Evolutionary conservation across 1,140 invertebrate species (phyloP).

Genomic region (Drosophila saltans): DNA sequence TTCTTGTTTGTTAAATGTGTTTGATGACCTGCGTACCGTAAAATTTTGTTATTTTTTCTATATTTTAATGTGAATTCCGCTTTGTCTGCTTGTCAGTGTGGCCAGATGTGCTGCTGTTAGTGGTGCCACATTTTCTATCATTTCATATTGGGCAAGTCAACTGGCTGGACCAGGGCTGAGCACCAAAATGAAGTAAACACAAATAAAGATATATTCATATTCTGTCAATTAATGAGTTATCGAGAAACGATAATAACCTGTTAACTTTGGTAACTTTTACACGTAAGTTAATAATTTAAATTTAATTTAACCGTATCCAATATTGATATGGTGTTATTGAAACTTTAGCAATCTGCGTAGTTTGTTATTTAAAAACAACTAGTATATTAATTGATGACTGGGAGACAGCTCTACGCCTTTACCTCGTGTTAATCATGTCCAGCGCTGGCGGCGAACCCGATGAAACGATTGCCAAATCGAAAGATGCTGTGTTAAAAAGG

Average conservation of each 20-base stretch:
- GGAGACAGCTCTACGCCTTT: not conserved
- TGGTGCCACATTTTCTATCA: not conserved
- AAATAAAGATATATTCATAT: not conserved
- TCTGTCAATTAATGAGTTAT: not conserved
- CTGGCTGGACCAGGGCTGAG: not conserved
- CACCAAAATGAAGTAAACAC: not conserved
- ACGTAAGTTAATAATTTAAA: no score
- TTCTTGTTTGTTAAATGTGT: slow-evolving; percentile 18
- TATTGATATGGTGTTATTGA: not conserved
- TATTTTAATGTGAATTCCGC: slow-evolving; percentile 30
- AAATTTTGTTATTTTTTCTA: slow-evolving; percentile 21
- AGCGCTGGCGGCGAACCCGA: slow-evolving; percentile 80
- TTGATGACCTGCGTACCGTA: slow-evolving; percentile 38
- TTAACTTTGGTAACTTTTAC: not conserved
- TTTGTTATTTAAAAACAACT: not conserved
- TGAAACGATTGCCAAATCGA: slow-evolving; percentile 75
- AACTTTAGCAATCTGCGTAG: not conserved
- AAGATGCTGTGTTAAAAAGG: slow-evolving; percentile 87
- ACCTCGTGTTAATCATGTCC: slow-evolving; percentile 60
- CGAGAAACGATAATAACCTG: not conserved
- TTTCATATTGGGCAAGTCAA: not conserved
- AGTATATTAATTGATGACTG: not conserved
- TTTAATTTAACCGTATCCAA: no score
- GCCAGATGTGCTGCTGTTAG: slow-evolving; percentile 13
- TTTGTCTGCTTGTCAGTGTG: slow-evolving; percentile 38